Base-by-base conservation (phyloP, 1,140 invertebrate species). In the Cheumatopsyche charites region DNA sequence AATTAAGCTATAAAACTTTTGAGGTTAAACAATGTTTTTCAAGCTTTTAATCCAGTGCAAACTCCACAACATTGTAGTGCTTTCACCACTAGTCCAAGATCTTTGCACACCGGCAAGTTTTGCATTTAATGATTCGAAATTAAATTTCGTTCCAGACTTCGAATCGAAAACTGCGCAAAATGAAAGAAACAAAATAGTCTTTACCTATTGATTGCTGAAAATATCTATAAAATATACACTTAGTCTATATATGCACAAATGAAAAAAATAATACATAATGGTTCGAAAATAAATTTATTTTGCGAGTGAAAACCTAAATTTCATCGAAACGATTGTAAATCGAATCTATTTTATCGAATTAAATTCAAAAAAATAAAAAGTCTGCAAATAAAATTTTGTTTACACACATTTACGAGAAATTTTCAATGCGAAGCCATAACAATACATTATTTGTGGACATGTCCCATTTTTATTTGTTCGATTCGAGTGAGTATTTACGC, bases 61-160 rank as follows among this genome's bases (percentile, higher is more conserved):
- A n/a, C 26, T 63, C 26, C 5, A 21, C 17, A 41, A n/a, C 47
- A 19, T 52, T 1, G 47, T 17, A 52, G 15, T 17, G 47, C 47
- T 52, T 52, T 52, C 15, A 42, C 62, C 62, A 65, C 62, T 42
- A 15, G 19, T 65, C 36, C 15, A 45, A 45, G 43, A 43, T 52
- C 42, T 26, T 62, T 21, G 58, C 26, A 19, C 29, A 23, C 49
- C 17, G 6, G 9, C 55, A 43, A 55, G 65, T 15, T 23, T 45
- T 73, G 65, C 65, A 71, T 74, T 74, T 74, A 74, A 74, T 74
- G 73, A 74, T 71, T 62, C 47, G 66, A 74, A 74, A 74, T 74
- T 74, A 74, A 74, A 74, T 74, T 74, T 74, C 58, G 69, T 67
- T 67, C 62, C 73, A 26, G 21, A 26, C 49, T 67, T 45, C 63